These are phyloP conservation scores for Elaphurus davidianus DNA, from an alignment of 2,113 vertebrate species.

Conservation along the genomic window DNA sequence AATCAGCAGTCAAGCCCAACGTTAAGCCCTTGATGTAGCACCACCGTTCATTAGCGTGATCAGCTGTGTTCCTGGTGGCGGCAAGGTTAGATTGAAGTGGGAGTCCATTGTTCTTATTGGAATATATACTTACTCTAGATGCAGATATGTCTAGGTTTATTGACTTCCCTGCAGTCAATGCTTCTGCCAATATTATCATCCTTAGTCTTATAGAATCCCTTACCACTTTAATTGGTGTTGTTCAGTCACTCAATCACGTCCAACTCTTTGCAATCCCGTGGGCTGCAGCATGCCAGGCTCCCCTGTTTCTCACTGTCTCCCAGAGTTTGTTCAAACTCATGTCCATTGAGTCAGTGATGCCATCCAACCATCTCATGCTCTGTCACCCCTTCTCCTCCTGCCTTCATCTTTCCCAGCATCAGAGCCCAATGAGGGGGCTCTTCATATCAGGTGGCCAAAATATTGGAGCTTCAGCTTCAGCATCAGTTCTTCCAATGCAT, in stretches of 20 bases:
- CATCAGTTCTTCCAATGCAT: no score
- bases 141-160: neutral
- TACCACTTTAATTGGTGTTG: neutral
- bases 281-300: neutral
- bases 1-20: neutral
- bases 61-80: neutral
- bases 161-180: neutral
- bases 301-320: neutral
- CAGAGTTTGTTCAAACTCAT: neutral
- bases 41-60: neutral
- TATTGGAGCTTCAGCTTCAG: no score
- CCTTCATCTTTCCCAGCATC: neutral
- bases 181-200: neutral
- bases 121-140: neutral
- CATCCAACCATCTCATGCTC: neutral
- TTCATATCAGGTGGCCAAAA: no score
- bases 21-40: neutral
- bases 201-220: neutral
- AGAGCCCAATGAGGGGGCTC: neutral
- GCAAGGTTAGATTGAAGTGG: neutral
- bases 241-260: neutral
- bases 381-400: neutral
- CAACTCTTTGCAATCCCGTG: neutral
- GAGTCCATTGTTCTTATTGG: neutral
- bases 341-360: neutral